Base-by-base conservation (phyloP, 2,113 vertebrate genomes). In the Anarhynchus alexandrinus region DNA sequence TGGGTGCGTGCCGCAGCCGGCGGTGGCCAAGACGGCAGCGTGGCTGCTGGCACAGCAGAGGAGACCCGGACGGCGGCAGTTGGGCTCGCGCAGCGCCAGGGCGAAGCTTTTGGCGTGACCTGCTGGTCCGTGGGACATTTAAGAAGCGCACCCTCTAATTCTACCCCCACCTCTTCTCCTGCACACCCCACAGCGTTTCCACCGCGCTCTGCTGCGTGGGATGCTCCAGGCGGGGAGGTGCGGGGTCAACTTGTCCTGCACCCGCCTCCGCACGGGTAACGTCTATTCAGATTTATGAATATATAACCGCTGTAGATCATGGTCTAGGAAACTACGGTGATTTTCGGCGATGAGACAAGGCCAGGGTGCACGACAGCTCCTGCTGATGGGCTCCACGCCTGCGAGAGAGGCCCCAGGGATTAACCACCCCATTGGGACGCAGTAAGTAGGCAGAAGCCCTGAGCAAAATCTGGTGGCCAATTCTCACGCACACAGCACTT, bases 21-120 rank as follows among this genome's bases (percentile, higher is more conserved):
- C 1, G 2, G 18, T 2, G 34, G 73, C 10, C 23, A 13, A 15
- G 42, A 23, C 0, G 5, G 23, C n/a, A n/a, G n/a, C n/a, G n/a
- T n/a, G n/a, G 52, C 59, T 69, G 54, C 22, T 15, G 69, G 61
- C 10, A 5, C 0, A 17, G 40, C 51, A 32, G 36, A 43, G 32
- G 32, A 38, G 26, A 4, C 15, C 7, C 0, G 8, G 45, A 30
- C 34, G 1, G 4, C 0, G 16, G 64, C 40, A 54, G 30, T 69
- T 0, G 0, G 51, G 34, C 49, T 52, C 3, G 2, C 16, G 4
- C 15, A 18, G 57, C 19, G 7, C 18, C 30, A 27, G 70, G 74
- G 30, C 15, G 14, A 17, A 65, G 78, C 10, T 92, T 62, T 43
- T 80, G 34, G 11, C n/a, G 20, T 5, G 6, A 11, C 18, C 9